phyloP scores from a whole-genome alignment of 92 coral and sea anemone species.

The Phenganax stokvisi region DNA sequence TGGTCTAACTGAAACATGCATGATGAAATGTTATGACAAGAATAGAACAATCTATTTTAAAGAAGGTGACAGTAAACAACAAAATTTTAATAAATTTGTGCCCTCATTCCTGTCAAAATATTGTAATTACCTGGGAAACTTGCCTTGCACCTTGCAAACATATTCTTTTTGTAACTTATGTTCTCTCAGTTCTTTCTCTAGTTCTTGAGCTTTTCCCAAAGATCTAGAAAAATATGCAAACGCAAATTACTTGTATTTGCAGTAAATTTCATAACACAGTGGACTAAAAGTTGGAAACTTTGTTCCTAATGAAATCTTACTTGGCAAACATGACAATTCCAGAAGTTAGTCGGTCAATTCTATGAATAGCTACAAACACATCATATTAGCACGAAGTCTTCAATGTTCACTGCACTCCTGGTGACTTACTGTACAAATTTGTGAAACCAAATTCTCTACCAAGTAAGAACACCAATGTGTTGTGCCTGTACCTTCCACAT shows the following conservation, averaged over 20 bases:
- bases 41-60: background rate
- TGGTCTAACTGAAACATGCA: too few relatives aligned
- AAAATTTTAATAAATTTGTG: background rate
- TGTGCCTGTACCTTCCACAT: conserved; percentile 94
- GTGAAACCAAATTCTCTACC: conserved; percentile 81
- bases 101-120: background rate
- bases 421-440: conserved; percentile 77
- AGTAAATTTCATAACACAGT: background rate
- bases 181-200: conserved; percentile 79
- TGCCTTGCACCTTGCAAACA: conserved; percentile 75
- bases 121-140: conserved; percentile 64
- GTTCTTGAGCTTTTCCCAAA: conserved; percentile 73
- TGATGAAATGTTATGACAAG: background rate
- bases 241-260: background rate
- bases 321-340: conserved; percentile 98
- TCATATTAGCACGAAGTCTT: background rate
- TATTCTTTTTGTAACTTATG: conserved; percentile 77
- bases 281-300: background rate
- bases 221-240: conserved; percentile 42
- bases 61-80: background rate
- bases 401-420: background rate
- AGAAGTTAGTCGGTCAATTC: conserved; percentile 94
- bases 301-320: conserved; percentile 37
- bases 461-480: conserved; percentile 83
- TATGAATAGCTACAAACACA: conserved; percentile 68